Conservation (phyloP, 2,888 invertebrate genomes). For the Acleris laterana region DNA sequence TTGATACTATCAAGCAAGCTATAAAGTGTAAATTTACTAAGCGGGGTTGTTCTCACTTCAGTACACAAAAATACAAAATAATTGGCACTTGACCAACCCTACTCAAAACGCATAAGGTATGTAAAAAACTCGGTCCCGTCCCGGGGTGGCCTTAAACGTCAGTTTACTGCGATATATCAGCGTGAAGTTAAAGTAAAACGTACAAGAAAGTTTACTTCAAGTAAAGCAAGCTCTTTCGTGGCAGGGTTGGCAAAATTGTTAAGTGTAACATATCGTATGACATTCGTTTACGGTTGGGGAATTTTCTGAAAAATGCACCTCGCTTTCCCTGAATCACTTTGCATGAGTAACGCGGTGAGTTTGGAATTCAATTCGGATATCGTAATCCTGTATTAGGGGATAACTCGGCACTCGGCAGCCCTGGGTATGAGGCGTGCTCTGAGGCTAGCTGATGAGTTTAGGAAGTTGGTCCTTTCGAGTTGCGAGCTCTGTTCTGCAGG, state of each 20-base stretch:
- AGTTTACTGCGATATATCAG: conserved; percentile 54
- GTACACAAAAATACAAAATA: no score
- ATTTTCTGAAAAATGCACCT: conserved; percentile 33
- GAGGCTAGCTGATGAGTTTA: conserved; percentile 76
- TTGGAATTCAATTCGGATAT: conserved; percentile 20
- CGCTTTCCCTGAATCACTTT: conserved; percentile 29
- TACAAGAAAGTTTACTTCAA: conserved; percentile 71
- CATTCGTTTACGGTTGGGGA: conserved; percentile 30
- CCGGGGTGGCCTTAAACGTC: conserved; percentile 41
- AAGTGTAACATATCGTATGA: conserved; percentile 30
- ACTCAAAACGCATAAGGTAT: not conserved
- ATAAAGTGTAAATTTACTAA: no score
- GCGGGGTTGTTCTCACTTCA: no score
- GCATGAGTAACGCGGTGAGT: conserved; percentile 16
- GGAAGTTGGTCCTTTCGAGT: conserved; percentile 63
- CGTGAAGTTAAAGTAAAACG: conserved; percentile 57
- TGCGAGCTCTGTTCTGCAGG: conserved; percentile 44
- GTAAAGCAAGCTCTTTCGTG: conserved; percentile 56
- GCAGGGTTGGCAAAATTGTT: conserved; percentile 35
- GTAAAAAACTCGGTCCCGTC: conserved; percentile 38
- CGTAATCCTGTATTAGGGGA: conserved; percentile 7
- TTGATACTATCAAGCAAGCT: no score
- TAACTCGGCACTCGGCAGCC: conserved; percentile 24
- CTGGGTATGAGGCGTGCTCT: conserved; percentile 53
- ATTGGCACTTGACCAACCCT: not conserved